A percentile compares a stretch with the other conserved stretches of the same genome.
Conservation (phyloP, 2,888 invertebrate species). For the Andrena minutula region DNA sequence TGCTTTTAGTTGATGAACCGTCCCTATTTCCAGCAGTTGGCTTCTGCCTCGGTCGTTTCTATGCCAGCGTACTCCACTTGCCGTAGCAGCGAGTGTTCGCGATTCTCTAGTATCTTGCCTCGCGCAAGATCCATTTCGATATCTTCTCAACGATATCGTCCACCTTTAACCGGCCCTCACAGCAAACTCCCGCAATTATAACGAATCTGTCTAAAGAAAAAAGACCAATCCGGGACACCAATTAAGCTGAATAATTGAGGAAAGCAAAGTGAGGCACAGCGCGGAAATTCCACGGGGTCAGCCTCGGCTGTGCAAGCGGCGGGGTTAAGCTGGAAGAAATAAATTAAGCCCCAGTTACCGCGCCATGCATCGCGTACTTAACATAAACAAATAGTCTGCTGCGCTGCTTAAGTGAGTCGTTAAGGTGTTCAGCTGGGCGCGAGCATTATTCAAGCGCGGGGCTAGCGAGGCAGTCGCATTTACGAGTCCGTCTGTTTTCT, state of each 20-base stretch:
- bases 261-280: background rate
- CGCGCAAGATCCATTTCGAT: background rate
- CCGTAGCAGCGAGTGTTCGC: slow-evolving; percentile 25
- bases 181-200: too few relatives aligned
- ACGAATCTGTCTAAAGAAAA: too few relatives aligned
- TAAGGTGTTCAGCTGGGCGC: slow-evolving; percentile 53
- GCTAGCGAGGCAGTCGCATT: slow-evolving; percentile 23
- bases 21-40: slow-evolving; percentile 67
- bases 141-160: too few relatives aligned
- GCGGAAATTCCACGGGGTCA: background rate
- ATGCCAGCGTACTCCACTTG: slow-evolving; percentile 31
- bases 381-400: slow-evolving; percentile 55
- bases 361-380: slow-evolving; percentile 44
- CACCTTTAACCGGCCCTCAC: too few relatives aligned
- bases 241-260: too few relatives aligned
- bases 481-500: slow-evolving; percentile 58
- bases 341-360: slow-evolving; percentile 46
- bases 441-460: slow-evolving; percentile 41
- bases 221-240: too few relatives aligned
- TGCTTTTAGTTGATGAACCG: slow-evolving; percentile 81
- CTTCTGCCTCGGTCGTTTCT: slow-evolving; percentile 46
- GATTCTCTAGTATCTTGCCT: slow-evolving; percentile 26
- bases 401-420: slow-evolving; percentile 50
- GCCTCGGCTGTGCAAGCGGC: background rate
- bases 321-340: slow-evolving; percentile 37